Conservation (phyloP, 2,888 invertebrate species). For the Mimachlamys varia region DNA sequence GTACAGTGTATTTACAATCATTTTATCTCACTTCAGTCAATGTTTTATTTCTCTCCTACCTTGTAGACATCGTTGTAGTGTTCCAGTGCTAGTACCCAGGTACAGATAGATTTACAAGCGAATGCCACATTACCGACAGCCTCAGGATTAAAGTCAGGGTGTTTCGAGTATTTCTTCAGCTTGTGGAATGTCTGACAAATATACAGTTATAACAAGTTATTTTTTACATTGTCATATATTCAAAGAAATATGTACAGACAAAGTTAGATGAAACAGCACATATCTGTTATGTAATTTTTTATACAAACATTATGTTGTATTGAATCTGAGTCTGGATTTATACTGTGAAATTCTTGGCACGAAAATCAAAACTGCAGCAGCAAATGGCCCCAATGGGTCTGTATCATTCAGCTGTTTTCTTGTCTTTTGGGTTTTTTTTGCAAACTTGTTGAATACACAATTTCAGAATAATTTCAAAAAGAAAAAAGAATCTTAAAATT, state of each 20-base stretch:
- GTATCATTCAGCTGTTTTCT: no score
- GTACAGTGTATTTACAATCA: not conserved
- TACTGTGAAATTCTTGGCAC: no score
- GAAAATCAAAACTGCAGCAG: no score
- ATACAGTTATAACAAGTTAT: not conserved
- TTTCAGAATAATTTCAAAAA: no score
- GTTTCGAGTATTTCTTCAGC: slow-evolving; percentile 78
- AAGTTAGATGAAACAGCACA: not conserved
- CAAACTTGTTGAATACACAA: no score
- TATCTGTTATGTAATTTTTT: no score
- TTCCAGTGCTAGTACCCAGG: slow-evolving; percentile 81
- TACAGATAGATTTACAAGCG: slow-evolving; percentile 80
- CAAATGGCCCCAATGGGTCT: no score
- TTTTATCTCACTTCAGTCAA: not conserved
- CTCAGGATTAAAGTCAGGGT: slow-evolving; percentile 79
- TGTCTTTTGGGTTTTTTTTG: no score
- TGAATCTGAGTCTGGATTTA: no score
- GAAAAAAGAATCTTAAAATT: no score
- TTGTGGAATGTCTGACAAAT: slow-evolving; percentile 75
- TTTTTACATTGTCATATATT: not conserved
- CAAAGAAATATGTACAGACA: not conserved
- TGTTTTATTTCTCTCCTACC: slow-evolving; percentile 62
- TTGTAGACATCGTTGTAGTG: slow-evolving; percentile 80
- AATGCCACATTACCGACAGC: slow-evolving; percentile 78
- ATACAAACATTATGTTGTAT: no score